Evolutionary conservation across 1,140 invertebrate species (phyloP).

Genomic region (Nasonia vitripennis): DNA sequence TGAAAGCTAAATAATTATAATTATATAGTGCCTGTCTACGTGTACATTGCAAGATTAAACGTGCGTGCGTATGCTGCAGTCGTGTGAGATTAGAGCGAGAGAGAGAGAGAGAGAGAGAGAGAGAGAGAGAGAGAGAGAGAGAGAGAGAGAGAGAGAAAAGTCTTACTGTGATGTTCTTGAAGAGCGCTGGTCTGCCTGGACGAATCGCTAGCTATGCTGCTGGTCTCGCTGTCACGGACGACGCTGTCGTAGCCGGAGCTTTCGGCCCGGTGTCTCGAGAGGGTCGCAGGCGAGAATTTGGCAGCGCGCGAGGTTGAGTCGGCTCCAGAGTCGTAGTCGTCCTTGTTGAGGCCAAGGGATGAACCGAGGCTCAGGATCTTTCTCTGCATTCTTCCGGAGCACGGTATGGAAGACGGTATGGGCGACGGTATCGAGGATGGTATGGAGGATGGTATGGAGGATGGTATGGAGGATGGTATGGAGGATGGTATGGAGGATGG

Average conservation of each 20-base stretch:
- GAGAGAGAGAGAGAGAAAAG: background rate
- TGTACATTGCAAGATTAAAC: background rate
- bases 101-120: background rate
- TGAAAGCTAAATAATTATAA: too few relatives aligned
- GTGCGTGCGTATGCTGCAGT: background rate
- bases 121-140: background rate
- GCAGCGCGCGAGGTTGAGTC: conserved; percentile 86
- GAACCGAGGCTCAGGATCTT: conserved; percentile 78
- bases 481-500: conserved; percentile 75
- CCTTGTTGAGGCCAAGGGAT: conserved; percentile 76
- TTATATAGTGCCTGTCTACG: background rate
- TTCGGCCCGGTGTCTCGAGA: conserved; percentile 82
- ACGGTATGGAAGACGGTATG: conserved; percentile 74
- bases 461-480: conserved; percentile 74
- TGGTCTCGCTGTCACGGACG: conserved; percentile 88
- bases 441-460: conserved; percentile 56
- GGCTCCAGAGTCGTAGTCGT: conserved; percentile 88
- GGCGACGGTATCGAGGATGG: conserved; percentile 73
- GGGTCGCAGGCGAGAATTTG: conserved; percentile 83
- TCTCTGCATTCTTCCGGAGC: conserved; percentile 75
- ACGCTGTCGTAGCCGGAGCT: conserved; percentile 93
- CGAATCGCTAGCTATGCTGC: conserved; percentile 87
- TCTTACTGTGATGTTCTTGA: conserved; percentile 76
- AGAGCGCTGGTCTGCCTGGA: conserved; percentile 81
- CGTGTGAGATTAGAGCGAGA: background rate